A percentile compares a stretch with the other conserved stretches of the same genome.
Evolutionary conservation across 2,888 invertebrate species (phyloP).

Genomic region (Euspilapteryx auroguttella): DNA sequence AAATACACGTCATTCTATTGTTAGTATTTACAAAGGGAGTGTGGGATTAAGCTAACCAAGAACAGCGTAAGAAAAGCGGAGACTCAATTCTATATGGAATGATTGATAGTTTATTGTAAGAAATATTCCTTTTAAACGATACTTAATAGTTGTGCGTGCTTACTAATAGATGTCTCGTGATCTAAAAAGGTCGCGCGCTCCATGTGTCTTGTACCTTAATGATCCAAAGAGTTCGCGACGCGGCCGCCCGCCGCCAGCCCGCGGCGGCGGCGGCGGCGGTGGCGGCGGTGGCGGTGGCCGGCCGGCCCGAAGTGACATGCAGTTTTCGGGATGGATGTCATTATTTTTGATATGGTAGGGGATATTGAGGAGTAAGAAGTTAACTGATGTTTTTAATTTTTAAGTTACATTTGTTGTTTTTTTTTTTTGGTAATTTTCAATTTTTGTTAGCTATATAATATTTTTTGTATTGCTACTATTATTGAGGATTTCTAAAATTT

Average conservation of each 20-base stretch:
- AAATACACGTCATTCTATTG: constrained; percentile 26
- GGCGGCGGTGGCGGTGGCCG: too few relatives aligned
- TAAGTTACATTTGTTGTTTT: constrained; percentile 58
- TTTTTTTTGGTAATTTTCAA: constrained; percentile 56
- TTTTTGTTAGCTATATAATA: constrained; percentile 56
- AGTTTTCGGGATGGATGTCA: constrained; percentile 22
- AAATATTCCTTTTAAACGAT: constrained; percentile 20
- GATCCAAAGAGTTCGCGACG: constrained; percentile 24
- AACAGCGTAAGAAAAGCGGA: constrained; percentile 33
- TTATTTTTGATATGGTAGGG: constrained; percentile 50
- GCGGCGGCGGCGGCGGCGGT: background rate
- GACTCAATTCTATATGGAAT: constrained; percentile 42
- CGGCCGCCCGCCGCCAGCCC: constrained; percentile 4
- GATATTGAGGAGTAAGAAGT: constrained; percentile 47
- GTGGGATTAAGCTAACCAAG: constrained; percentile 27
- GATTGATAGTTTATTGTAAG: constrained; percentile 30
- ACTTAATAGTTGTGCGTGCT: constrained; percentile 25
- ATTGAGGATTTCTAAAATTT: constrained; percentile 21
- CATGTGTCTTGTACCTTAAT: constrained; percentile 34
- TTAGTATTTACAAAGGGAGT: constrained; percentile 34
- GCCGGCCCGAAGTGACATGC: constrained; percentile 15
- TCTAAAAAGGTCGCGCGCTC: constrained; percentile 19
- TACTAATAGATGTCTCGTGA: too few relatives aligned
- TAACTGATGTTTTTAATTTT: constrained; percentile 48
- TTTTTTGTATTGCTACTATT: constrained; percentile 36